Evolutionary conservation across 2,797 vertebrate genomes (phyloP).

Genomic region (Fistularia commersonii): DNA sequence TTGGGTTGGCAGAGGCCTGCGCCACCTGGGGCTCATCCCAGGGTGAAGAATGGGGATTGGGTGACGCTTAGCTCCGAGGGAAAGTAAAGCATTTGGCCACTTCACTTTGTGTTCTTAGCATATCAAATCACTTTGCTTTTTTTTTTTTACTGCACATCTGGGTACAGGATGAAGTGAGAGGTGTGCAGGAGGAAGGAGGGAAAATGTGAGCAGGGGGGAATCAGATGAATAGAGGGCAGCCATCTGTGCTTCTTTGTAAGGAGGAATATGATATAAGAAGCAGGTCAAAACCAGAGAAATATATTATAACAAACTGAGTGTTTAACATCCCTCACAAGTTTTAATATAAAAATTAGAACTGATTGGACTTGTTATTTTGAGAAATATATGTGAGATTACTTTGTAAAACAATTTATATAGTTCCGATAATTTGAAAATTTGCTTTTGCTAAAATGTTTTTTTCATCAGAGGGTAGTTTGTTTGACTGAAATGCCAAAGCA

Average conservation of each 20-base stretch:
- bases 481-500: no score
- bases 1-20: slow-evolving; percentile 34
- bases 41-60: slow-evolving; percentile 42
- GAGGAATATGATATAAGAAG: slow-evolving; percentile 8
- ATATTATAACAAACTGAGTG: not conserved
- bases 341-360: no score
- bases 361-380: no score
- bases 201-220: slow-evolving; percentile 13
- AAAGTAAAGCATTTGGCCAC: slow-evolving; percentile 28
- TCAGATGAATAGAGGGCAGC: not conserved
- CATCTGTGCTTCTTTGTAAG: slow-evolving; percentile 6
- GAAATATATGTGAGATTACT: no score
- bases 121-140: slow-evolving; percentile 31
- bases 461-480: no score
- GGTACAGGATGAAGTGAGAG: slow-evolving; percentile 3
- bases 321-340: no score
- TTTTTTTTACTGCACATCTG: slow-evolving; percentile 36
- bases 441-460: no score
- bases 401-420: no score
- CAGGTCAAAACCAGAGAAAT: slow-evolving; percentile 1
- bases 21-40: slow-evolving; percentile 52
- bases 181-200: slow-evolving; percentile 7
- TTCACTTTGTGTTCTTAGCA: slow-evolving; percentile 24
- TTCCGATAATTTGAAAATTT: no score
- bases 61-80: slow-evolving; percentile 33